Base-by-base conservation (phyloP, 2,113 vertebrate genomes). In the Chionis minor region DNA sequence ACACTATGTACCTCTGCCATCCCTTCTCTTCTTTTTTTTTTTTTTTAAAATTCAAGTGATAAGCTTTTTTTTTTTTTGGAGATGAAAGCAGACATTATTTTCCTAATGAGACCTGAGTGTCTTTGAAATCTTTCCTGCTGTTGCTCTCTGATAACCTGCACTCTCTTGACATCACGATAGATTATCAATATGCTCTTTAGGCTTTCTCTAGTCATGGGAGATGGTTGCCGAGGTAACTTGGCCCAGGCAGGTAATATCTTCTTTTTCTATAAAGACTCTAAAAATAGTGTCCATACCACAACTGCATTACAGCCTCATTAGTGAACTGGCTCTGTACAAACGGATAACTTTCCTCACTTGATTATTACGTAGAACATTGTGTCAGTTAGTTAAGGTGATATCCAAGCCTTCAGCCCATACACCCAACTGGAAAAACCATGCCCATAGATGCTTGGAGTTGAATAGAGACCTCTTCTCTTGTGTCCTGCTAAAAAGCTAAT, bases 151-250 rank as follows among this genome's bases (percentile, higher is more conserved):
- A 98, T 98, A 98, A 98, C 98, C 96, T 97, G 93, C 95, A 97
- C 97, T 97, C 98, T 98, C 97, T 98, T 35, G n/a, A 98, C 98
- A 98, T 98, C 98, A 98, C 98, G 98, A 99, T 98, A 98, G 98
- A 98, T 99, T 97, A 99, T 99, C 99, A 99, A 99, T 99, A 99
- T 97, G 98, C 98, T 98, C 98, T 98, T 99, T 98, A 98, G 97
- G 96, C 97, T 98, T 98, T 97, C 97, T 94, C 38, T 86, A 98
- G 98, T 98, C 98, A 97, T 74, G 35, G 85, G 95, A 98, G 97
- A 98, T 98, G 96, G 99, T 99, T 99, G 98, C 99, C 98, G 83
- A 88, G 98, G 99, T 97, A 99, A 99, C 98, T 38, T 28, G 33
- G 96, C 93, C 96, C 96, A 97, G 97, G 98, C 98, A 98, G 98